A percentile compares a stretch with the other conserved stretches of the same genome.
These are phyloP conservation scores for Octodonta nipae DNA, from an alignment of 2,888 invertebrate species.

Conservation along the genomic window DNA sequence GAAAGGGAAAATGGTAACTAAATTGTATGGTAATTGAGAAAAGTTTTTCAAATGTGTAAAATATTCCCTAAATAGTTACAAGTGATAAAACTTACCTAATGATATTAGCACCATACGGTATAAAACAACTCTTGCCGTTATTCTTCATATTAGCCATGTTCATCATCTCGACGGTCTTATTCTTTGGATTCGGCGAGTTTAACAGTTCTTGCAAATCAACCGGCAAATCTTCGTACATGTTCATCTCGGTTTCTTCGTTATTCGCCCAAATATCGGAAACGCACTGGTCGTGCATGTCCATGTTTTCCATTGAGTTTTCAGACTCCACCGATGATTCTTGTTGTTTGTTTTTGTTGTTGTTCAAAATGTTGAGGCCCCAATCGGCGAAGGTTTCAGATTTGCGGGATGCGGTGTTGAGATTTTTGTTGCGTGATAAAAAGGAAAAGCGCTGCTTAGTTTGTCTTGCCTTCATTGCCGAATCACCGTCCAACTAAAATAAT, in stretches of 20 bases:
- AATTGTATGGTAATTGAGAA: too few species aligned
- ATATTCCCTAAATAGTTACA: too few species aligned
- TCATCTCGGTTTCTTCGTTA: constrained; percentile 26
- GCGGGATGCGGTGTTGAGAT: constrained; percentile 6
- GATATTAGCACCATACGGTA: constrained; percentile 40
- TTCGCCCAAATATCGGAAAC: constrained; percentile 8
- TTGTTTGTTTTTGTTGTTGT: too few species aligned
- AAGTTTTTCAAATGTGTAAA: too few species aligned
- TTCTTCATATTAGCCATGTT: constrained; percentile 26
- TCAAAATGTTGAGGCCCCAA: constrained; percentile 43
- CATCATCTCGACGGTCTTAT: constrained; percentile 24
- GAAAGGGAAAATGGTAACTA: too few species aligned
- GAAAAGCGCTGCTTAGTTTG: constrained; percentile 14
- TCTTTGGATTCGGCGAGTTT: constrained; percentile 42
- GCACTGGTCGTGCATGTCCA: too few species aligned
- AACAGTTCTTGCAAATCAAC: constrained; percentile 46
- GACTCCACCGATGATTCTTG: too few species aligned
- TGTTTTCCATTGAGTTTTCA: too few species aligned
- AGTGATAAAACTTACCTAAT: constrained; percentile 17
- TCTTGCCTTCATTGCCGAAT: too few species aligned
- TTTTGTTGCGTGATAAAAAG: constrained; percentile 9
- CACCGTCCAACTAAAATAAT: too few species aligned
- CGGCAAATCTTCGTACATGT: constrained; percentile 48
- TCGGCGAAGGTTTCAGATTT: constrained; percentile 38
- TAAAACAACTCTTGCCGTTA: constrained; percentile 26